Evolutionary conservation across 2,797 vertebrate genomes (phyloP).

Genomic region (Apogon talboti): DNA sequence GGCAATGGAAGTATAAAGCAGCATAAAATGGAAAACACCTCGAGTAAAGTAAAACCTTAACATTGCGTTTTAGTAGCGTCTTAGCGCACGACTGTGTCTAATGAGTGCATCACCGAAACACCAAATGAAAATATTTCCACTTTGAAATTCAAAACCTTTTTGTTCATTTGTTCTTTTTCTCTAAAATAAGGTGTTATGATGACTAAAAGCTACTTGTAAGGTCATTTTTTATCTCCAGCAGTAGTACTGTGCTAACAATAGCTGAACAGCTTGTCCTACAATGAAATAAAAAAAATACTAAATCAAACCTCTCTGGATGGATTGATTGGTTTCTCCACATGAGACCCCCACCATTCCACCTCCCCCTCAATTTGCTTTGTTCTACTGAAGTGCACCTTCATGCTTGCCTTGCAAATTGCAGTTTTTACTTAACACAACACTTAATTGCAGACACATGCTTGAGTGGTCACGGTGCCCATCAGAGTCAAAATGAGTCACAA

Average conservation of each 20-base stretch:
- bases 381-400: slow-evolving; percentile 68
- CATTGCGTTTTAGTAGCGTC: too few species aligned
- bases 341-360: slow-evolving; percentile 1
- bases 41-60: too few species aligned
- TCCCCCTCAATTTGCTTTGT: slow-evolving; percentile 53
- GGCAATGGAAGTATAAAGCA: too few species aligned
- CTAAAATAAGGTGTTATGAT: slow-evolving; percentile 9
- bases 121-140: slow-evolving; percentile 14
- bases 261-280: not conserved
- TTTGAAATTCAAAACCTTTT: slow-evolving; percentile 26
- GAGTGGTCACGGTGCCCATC: slow-evolving; percentile 73
- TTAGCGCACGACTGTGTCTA: too few species aligned
- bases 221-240: not conserved
- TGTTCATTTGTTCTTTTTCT: not conserved
- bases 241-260: not conserved
- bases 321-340: slow-evolving; percentile 39
- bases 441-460: slow-evolving; percentile 82
- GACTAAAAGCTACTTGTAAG: slow-evolving; percentile 1
- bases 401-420: slow-evolving; percentile 75
- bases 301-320: slow-evolving; percentile 23
- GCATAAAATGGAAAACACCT: too few species aligned
- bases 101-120: slow-evolving; percentile 23
- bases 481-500: slow-evolving; percentile 68
- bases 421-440: slow-evolving; percentile 76
- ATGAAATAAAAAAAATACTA: not conserved